Evolutionary conservation across 2,113 vertebrate genomes (phyloP), one percentile per base, ranked within the genome.

Genomic region (Ochotona curzoniae): DNA sequence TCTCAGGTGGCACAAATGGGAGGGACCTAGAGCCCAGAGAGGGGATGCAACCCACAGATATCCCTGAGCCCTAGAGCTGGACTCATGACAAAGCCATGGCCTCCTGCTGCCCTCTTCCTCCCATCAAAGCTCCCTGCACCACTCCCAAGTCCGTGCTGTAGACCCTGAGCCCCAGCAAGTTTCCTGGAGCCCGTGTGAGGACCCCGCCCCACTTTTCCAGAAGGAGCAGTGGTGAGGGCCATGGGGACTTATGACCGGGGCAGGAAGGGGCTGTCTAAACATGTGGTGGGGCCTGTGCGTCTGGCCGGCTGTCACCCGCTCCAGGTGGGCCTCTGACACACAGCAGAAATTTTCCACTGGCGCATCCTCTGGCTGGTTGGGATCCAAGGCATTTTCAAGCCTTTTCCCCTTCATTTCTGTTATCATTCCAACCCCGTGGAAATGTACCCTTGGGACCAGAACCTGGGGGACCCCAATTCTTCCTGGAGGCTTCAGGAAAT

Each of bases 251-350:
- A 60, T 38, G 71, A 80, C 94, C 75, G 61, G 89, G 86, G 89
- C 94, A 95, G 95, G 93, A 94, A 96, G 92, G 71, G 64, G 83
- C 95, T 96, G 89, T 95, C 96, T 96, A 94, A 96, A 96, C 94
- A 95, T 0, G 32, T 79, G 2, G 7, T n/a, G 76, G 79, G 95
- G 96, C 96, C 90, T 92, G 79, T 3, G 28, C 7, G 92, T 92
- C 95, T 96, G 94, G 95, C 95, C 93, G 73, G 92, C 92, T 95
- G 96, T 96, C 96, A 95, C 95, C 90, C 93, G 66, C 86, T 79
- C 94, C 96, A 97, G 96, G 96, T 97, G 96, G 96, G 93, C 96
- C 96, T 96, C 96, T 96, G 96, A 97, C 94, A 96, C 95, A 95
- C 91, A 94, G 93, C 96, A 97, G 96, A 94, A 96, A 96, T 97